These are phyloP conservation scores for Polymixis lichenea DNA, from an alignment of 2,888 invertebrate species.

Conservation along the genomic window DNA sequence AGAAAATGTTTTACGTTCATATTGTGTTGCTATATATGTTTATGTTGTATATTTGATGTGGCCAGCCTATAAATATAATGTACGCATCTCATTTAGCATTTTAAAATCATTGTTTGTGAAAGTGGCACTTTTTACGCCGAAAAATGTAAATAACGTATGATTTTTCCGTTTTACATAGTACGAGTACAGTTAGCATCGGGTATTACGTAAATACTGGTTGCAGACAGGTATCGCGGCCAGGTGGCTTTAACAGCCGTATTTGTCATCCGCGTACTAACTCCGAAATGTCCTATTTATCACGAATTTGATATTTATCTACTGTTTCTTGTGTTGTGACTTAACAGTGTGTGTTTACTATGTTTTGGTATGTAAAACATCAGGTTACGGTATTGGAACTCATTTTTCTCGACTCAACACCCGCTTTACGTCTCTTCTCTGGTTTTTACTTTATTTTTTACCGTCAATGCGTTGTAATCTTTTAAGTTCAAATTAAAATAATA, in stretches of 20 bases:
- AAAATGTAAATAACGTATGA: constrained; percentile 33
- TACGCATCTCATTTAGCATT: constrained; percentile 7
- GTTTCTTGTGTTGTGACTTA: constrained; percentile 66
- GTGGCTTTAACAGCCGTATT: constrained; percentile 86
- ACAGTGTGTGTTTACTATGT: background rate
- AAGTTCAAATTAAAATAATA: background rate
- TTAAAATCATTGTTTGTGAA: constrained; percentile 14
- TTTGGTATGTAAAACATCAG: background rate
- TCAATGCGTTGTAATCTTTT: background rate
- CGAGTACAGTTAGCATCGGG: constrained; percentile 67
- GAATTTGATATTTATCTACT: constrained; percentile 80
- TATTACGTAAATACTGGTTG: constrained; percentile 75
- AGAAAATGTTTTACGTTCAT: constrained; percentile 67
- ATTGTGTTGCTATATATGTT: constrained; percentile 40
- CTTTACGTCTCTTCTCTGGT: background rate
- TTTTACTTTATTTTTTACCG: background rate
- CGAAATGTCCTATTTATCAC: constrained; percentile 84
- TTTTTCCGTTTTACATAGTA: constrained; percentile 59
- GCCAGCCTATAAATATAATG: constrained; percentile 27
- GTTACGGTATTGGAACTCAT: background rate
- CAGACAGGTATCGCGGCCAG: constrained; percentile 82
- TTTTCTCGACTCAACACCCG: background rate
- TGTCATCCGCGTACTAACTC: constrained; percentile 82
- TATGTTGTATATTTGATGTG: constrained; percentile 25
- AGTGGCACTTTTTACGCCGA: background rate